Conservation (phyloP, 2,113 vertebrate species). For the Oceanodroma tethys region DNA sequence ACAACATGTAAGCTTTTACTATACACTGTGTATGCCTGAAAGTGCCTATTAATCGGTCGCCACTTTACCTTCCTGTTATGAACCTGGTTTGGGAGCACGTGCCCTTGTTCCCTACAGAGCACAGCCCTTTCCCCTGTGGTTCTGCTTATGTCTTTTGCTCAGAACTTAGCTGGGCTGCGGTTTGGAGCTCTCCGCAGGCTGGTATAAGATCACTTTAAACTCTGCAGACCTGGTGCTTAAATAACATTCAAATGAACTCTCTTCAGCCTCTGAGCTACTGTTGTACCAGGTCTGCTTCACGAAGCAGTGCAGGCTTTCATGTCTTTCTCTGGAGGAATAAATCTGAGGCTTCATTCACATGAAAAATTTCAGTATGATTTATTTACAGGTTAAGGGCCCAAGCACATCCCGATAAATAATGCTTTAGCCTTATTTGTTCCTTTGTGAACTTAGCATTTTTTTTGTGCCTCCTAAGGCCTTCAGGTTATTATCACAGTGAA, state of each 20-base stretch:
- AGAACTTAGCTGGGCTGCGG: background rate
- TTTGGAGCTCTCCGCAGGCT: background rate
- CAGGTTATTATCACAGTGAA: background rate
- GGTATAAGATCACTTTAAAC: background rate
- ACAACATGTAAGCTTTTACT: background rate
- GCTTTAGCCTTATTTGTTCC: constrained; percentile 20
- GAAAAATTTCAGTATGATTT: constrained; percentile 36
- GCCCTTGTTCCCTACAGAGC: background rate
- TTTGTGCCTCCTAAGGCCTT: background rate
- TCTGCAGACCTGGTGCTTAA: background rate
- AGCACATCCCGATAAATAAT: constrained; percentile 36
- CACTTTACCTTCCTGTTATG: background rate
- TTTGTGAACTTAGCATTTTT: background rate
- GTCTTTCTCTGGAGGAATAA: constrained; percentile 7
- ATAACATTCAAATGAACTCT: constrained; percentile 14
- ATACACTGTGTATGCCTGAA: background rate
- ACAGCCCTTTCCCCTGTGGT: background rate
- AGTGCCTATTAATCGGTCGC: background rate
- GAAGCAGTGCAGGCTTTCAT: background rate
- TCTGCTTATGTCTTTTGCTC: background rate
- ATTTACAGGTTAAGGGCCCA: constrained; percentile 46
- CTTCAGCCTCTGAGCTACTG: background rate
- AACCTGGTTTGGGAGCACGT: background rate
- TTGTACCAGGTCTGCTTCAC: background rate
- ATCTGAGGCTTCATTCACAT: constrained; percentile 1